Base-by-base conservation (phyloP, 2,113 vertebrate genomes). In the Gallinago undulata region DNA sequence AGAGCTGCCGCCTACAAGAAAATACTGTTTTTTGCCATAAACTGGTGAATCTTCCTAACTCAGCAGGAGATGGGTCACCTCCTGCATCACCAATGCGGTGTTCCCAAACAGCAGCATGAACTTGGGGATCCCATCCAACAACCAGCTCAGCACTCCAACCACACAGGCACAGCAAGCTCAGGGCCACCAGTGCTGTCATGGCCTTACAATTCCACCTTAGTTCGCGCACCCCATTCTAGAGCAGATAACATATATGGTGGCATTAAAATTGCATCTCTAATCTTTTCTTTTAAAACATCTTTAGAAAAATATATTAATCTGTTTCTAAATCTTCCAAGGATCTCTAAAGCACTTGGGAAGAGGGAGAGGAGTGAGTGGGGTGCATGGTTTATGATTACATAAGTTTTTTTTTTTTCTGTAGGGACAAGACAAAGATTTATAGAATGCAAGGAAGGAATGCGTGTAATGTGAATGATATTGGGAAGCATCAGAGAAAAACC, bases 401-500 rank as follows among this genome's bases (percentile, higher is more conserved):
- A 93, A 90, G 43, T 35, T 69, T 33, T 94, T 84, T 53, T 39
- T 39, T 39, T 39, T 95, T 96, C 86, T 90, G 70, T 75, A 64
- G 74, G 94, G 92, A 96, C 41, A 73, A 85, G 94, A 89, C 62
- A 92, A 97, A 98, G 97, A 97, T 97, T 98, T 97, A 96, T 97
- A 96, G 70, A 92, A 95, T 16, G 57, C 43, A 19, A 79, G 67
- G 81, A 92, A 95, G 47, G 79, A 96, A 96, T 76, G 62, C 48
- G 8, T 95, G 90, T 96, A 95, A 72, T 25, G 81, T 95, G 96
- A 97, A 94, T 69, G 91, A 97, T 90, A 95, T 8, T 47, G 74
- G 86, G 90, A 93, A 87, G 83, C 94, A 94, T 77, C 80, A 64
- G 89, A 95, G 90, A 57, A 95, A 94, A 96, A 90, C 59, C 59